Base-by-base conservation (phyloP, 1,140 invertebrate species). In the Macrobrachium rosenbergii region DNA sequence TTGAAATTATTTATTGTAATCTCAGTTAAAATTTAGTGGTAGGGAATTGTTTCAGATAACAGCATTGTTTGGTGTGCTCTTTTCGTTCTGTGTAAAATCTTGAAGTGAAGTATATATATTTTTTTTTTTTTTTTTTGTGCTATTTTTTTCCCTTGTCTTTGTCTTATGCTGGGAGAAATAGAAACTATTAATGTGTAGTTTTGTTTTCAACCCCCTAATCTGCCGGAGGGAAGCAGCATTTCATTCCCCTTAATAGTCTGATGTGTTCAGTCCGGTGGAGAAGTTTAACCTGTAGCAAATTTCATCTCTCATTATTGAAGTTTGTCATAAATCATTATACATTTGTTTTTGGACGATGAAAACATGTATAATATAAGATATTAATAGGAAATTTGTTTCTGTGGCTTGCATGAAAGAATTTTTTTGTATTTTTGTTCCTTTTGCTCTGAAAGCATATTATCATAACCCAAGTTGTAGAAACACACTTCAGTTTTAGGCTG, bases 51-150 rank as follows among this genome's bases (percentile, higher is more conserved):
- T 58, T 79, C 67, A 17, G 69, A 78, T 78, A 62, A 69, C 77
- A 85, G 83, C 83, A 85, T 85, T 85, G 83, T 85, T 85, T 85
- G 83, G 83, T 79, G 83, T 83, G 82, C 76, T 72, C 82, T 73
- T 83, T 83, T 83, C 21, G 69, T 83, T 76, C 59, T 76, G 63
- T 63, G 59, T 72, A 73, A 64, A 64, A 63, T 81, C 79, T 43
- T 60, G 60, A 81, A 45, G 63, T 60, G 79, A 81, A 69, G 52
- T 64, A 37, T 67, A 63, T 81, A 64, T 64, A 63, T 81, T 85
- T 85, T 21, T 78, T 77, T 84, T 77, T 10, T 77, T 78, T 84
- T 62, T 85, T 78, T 63, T 23, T 67, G 19, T 67, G 21, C 28
- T 63, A 77, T 37, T 37, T 84, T 72, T 69, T 72, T 72, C 17